Evolutionary conservation across 2,888 invertebrate genomes (phyloP), one percentile per base, ranked within the genome.

Genomic region (Zaprionus lineosus): DNA sequence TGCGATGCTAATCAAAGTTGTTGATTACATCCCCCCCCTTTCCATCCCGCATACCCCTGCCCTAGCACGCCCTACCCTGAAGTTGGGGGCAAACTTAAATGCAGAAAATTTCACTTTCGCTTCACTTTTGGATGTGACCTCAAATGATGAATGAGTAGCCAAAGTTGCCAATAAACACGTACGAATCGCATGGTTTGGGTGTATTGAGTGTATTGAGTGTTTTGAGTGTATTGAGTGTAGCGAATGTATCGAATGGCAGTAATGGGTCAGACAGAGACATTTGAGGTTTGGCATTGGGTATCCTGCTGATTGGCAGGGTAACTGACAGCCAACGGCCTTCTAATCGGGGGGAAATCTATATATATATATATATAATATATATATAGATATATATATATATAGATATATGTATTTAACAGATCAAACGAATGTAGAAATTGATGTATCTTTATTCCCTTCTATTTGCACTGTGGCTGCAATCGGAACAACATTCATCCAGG

Each of bases 111-210:
- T 81, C 52, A 19, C 41, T 48, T 58, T 51, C 41, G 62, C 31
- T 37, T n/a, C 37, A 50, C 34, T 51, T 60, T 37, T 72, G 55
- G 56, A 36, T 47, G 55, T 65, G 65, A 78, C 70, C 74, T 52
- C 61, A 70, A 84, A 74, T 58, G 44, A 78, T 56, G 63, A 78
- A 64, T 63, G 58, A 46, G 65, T 63, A 59, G 66, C 55, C 41
- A 44, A 57, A 65, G 74, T 74, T 78, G 56, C 60, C 66, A 66
- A 78, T 74, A 74, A 82, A 66, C 85, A 84, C 85, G 77, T 77
- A 66, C 74, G 34, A 63, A 52, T 34, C 65, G 39, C 48, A 36
- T 40, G 18, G 3, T n/a, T 28, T 6, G 7, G 2, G 12, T 31
- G 7, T 31, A n/a, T n/a, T 69, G 37, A 60, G 31, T 40, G 18